These are phyloP conservation scores for Trididemnum clinides DNA, from an alignment of 23 tunicate species.

Conservation along the genomic window DNA sequence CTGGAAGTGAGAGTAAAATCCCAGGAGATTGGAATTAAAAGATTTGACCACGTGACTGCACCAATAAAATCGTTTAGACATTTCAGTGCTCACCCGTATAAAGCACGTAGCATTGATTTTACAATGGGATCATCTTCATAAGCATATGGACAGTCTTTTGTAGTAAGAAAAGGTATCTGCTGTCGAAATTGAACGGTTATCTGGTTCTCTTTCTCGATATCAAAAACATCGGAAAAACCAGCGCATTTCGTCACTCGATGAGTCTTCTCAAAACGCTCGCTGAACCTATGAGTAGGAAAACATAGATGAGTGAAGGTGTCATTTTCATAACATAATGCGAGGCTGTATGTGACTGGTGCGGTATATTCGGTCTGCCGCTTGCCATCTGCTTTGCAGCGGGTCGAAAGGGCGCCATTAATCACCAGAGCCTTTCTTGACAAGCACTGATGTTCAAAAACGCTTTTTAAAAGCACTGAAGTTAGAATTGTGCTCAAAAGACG, in stretches of 20 bases:
- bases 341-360: no score
- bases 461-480: no score
- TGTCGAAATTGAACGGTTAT: slow-evolving; percentile 39
- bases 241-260: slow-evolving; percentile 31
- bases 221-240: slow-evolving; percentile 19
- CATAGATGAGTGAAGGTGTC: background rate
- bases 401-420: no score
- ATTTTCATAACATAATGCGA: no score
- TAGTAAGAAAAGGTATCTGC: slow-evolving; percentile 38
- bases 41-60: no score
- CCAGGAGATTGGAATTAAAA: no score
- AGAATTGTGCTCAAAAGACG: no score
- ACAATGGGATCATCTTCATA: slow-evolving; percentile 53
- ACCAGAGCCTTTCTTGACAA: no score
- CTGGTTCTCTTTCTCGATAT: slow-evolving; percentile 29
- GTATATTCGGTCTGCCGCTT: no score
- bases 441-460: no score
- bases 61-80: background rate
- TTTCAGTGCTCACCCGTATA: slow-evolving; percentile 61
- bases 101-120: slow-evolving; percentile 79
- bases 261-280: slow-evolving; percentile 44
- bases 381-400: no score
- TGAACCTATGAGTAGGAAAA: slow-evolving; percentile 1
- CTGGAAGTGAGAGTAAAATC: no score
- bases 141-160: slow-evolving; percentile 77